Base-by-base conservation (phyloP, 2,113 vertebrate genomes). In the Oriolus oriolus region DNA sequence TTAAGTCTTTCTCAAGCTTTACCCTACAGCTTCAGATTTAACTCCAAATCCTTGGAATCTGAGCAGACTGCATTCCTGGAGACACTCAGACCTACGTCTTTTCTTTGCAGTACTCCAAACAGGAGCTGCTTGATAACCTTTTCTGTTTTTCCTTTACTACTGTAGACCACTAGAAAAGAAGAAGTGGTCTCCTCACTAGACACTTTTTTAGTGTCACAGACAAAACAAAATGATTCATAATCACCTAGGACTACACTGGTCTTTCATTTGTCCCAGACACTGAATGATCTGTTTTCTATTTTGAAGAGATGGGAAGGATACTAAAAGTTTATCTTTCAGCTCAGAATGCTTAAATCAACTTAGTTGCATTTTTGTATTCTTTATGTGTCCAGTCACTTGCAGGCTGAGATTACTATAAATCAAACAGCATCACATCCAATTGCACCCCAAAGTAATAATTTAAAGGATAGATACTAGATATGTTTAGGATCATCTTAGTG, bases 401-500 rank as follows among this genome's bases (percentile, higher is more conserved):
- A 89, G 66, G 49, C 39, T 93, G 57, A 54, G 83, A 77, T 82
- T 57, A 86, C 64, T 91, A 64, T 90, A 96, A 96, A 95, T 96
- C 73, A 92, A 96, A 66, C 54, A 93, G 35, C 47, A 94, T 75
- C 61, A 93, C 68, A 90, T n/a, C 44, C 52, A 93, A 63, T 73
- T 83, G 93, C 54, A 95, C 16, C 84, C 74, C 31, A 21, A 95
- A 95, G 90, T 47, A 64, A 96, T 96, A 91, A 97, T 84, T 96
- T 95, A 93, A 92, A 96, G 80, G 41, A 89, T 90, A 97, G 95
- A 71, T 94, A 97, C 52, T 24, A 75, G 83, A 42, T 49, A 73
- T 82, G 74, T 87, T 96, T 94, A 91, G 47, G 66, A 63, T 54
- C 85, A 42, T 91, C 45, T 79, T 56, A 54, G 30, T 30, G 21